A percentile compares a stretch with the other conserved stretches of the same genome.
phyloP scores from a whole-genome alignment of 2,888 invertebrate species.

The Apocheima hispidaria region DNA sequence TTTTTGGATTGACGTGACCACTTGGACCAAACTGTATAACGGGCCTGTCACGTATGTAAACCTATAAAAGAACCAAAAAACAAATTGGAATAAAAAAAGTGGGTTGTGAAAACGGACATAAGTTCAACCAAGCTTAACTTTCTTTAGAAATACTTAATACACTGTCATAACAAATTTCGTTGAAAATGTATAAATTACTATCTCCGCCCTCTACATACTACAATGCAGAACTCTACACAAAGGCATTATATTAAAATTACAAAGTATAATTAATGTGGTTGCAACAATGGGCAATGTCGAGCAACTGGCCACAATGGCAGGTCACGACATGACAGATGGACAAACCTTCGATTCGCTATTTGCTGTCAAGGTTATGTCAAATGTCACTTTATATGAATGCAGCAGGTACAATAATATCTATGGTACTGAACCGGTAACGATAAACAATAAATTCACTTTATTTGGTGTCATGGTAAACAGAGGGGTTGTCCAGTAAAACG shows the following conservation, averaged over 20 bases:
- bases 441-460: slow-evolving; percentile 11
- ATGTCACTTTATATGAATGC: slow-evolving; percentile 60
- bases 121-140: too few relatives aligned
- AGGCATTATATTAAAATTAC: slow-evolving; percentile 42
- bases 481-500: slow-evolving; percentile 8
- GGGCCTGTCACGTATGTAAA: too few relatives aligned
- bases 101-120: too few relatives aligned
- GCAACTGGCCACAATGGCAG: slow-evolving; percentile 58
- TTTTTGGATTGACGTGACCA: too few relatives aligned
- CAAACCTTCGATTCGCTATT: slow-evolving; percentile 55
- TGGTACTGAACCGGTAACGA: slow-evolving; percentile 10
- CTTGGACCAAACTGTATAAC: too few relatives aligned
- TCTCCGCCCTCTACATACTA: slow-evolving; percentile 32
- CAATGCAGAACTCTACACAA: slow-evolving; percentile 11
- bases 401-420: slow-evolving; percentile 43
- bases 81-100: too few relatives aligned
- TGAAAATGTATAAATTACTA: slow-evolving; percentile 49
- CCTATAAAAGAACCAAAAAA: too few relatives aligned
- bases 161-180: too few relatives aligned
- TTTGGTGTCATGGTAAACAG: slow-evolving; percentile 21
- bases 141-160: too few relatives aligned
- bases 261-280: slow-evolving; percentile 53
- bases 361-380: slow-evolving; percentile 63
- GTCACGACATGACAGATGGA: slow-evolving; percentile 60
- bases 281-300: slow-evolving; percentile 50